Conservation (phyloP, 1,140 invertebrate species). For the Zaprionus gabonicus region DNA sequence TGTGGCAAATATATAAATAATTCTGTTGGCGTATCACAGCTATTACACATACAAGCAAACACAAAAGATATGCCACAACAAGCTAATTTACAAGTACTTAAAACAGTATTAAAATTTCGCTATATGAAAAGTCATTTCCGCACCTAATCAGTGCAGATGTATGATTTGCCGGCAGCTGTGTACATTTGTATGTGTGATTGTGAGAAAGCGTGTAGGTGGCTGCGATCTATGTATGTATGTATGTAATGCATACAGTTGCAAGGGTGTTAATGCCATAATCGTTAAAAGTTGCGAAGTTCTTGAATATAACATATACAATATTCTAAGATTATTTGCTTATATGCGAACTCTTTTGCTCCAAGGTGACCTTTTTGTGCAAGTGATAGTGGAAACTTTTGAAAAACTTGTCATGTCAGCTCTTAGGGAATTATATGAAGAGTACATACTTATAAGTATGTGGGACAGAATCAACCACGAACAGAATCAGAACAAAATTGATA, state of each 20-base stretch:
- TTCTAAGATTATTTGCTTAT: conserved; percentile 5
- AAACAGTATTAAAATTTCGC: neutral
- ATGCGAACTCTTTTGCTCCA: conserved; percentile 26
- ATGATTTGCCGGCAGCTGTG: conserved; percentile 28
- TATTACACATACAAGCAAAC: too few relatives aligned
- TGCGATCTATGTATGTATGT: neutral
- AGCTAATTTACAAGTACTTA: neutral
- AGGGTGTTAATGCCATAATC: neutral
- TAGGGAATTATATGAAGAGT: conserved; percentile 14
- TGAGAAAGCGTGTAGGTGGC: neutral
- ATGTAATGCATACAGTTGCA: neutral
- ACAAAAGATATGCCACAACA: too few relatives aligned
- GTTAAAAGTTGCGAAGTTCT: neutral
- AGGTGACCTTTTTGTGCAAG: conserved; percentile 58
- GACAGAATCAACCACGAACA: neutral
- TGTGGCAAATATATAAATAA: conserved; percentile 2
- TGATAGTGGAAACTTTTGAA: conserved; percentile 42
- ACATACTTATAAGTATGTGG: neutral
- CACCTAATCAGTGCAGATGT: neutral
- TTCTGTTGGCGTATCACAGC: too few relatives aligned
- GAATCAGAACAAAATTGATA: conserved; percentile 19
- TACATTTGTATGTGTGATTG: neutral
- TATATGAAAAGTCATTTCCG: neutral
- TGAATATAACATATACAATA: neutral
- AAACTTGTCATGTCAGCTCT: conserved; percentile 21